phyloP scores from a whole-genome alignment of 2,113 vertebrate genomes.

The Otis tarda region DNA sequence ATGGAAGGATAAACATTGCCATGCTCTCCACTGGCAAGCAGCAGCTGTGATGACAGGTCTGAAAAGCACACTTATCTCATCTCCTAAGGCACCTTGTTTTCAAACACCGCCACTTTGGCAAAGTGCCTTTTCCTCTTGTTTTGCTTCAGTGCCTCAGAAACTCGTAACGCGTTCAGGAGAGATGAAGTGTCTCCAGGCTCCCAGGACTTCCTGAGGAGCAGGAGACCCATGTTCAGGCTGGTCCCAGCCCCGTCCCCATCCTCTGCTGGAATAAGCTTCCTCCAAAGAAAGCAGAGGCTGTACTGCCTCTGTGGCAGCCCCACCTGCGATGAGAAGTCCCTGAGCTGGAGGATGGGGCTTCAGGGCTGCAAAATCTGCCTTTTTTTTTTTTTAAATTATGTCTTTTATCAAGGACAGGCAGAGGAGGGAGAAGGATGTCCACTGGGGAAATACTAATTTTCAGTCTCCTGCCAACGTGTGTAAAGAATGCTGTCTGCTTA shows the following conservation, averaged over 20 bases:
- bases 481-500: not conserved
- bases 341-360: not conserved
- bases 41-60: not conserved
- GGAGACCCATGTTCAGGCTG: not conserved
- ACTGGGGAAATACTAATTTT: not conserved
- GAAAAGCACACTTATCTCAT: not conserved
- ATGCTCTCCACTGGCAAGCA: not conserved
- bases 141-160: not conserved
- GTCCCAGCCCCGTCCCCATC: not conserved
- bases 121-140: not conserved
- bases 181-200: not conserved
- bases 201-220: not conserved
- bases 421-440: not conserved
- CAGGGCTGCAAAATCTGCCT: not conserved
- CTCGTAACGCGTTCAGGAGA: not conserved
- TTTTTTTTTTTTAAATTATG: not conserved
- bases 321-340: not conserved
- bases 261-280: not conserved
- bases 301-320: not conserved
- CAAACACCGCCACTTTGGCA: not conserved
- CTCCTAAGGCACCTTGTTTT: not conserved
- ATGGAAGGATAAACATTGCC: not conserved
- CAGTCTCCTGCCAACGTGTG: not conserved
- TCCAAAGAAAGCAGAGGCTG: not conserved
- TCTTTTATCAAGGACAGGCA: not conserved